Conservation (phyloP, 2,797 vertebrate species). For the Anableps anableps region DNA sequence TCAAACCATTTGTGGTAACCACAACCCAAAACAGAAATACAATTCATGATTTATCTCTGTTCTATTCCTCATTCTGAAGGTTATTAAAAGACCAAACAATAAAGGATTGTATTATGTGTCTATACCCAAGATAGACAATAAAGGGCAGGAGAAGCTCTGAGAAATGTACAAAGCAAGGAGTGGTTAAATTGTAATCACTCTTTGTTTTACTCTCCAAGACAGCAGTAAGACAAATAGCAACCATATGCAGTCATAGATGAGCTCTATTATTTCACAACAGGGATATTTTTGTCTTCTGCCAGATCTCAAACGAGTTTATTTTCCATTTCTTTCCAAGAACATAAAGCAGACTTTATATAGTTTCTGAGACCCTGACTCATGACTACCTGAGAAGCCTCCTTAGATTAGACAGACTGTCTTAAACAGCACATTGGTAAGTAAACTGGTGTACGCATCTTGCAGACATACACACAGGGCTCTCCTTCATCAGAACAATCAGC, state of each 20-base stretch:
- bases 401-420: conserved; percentile 34
- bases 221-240: not conserved
- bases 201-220: not conserved
- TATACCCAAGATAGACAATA: not conserved
- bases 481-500: conserved; percentile 22
- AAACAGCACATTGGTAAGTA: conserved; percentile 24
- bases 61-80: conserved; percentile 7
- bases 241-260: not conserved
- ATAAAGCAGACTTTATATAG: not conserved
- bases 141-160: not conserved
- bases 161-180: not conserved
- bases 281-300: not conserved
- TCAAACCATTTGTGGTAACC: conserved; percentile 43
- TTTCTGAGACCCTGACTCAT: not conserved
- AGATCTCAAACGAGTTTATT: conserved; percentile 1
- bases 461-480: conserved; percentile 3
- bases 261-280: not conserved
- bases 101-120: not conserved
- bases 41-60: conserved; percentile 13
- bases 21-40: conserved; percentile 26
- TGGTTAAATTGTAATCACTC: not conserved
- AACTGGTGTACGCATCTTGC: not conserved
- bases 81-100: conserved; percentile 6
- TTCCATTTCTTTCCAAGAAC: not conserved
- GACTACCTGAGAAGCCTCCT: not conserved